Percentiles rank a stretch among this genome's conserved stretches.
Conservation (phyloP, 2,888 invertebrate species). For the Teleogryllus oceanicus region DNA sequence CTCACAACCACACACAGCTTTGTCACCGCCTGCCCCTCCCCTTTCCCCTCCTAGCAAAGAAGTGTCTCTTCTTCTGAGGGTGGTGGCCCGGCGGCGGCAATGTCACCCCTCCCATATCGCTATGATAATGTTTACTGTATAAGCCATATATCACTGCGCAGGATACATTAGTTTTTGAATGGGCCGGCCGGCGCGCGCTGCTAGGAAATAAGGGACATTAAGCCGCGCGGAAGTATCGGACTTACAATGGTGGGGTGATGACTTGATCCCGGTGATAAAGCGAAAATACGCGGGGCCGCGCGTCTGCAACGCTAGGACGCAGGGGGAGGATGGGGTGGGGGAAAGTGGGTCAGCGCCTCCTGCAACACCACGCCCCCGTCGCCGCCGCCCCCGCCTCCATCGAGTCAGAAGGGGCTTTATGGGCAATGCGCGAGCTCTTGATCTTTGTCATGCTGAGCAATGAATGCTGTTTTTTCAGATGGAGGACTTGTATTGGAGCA, state of each 20-base stretch:
- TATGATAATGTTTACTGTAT: conserved; percentile 11
- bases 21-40: too few relatives aligned
- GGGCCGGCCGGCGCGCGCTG: not conserved
- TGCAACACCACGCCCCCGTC: not conserved
- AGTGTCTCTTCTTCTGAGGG: too few relatives aligned
- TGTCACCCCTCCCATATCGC: not conserved
- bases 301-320: not conserved
- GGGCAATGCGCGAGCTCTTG: not conserved
- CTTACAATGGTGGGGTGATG: conserved; percentile 4
- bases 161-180: conserved; percentile 18
- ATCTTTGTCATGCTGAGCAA: not conserved
- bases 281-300: not conserved
- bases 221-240: conserved; percentile 7
- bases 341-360: not conserved
- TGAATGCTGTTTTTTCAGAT: not conserved
- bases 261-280: conserved; percentile 18
- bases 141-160: conserved; percentile 10
- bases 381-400: not conserved
- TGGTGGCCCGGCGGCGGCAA: too few relatives aligned
- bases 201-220: conserved; percentile 9
- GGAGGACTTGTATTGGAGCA: not conserved
- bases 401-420: not conserved
- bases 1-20: too few relatives aligned
- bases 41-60: too few relatives aligned
- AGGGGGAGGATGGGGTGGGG: not conserved